These are phyloP conservation scores for Plecturocebus donacophilus DNA, from an alignment of 2,113 vertebrate species.

Conservation along the genomic window DNA sequence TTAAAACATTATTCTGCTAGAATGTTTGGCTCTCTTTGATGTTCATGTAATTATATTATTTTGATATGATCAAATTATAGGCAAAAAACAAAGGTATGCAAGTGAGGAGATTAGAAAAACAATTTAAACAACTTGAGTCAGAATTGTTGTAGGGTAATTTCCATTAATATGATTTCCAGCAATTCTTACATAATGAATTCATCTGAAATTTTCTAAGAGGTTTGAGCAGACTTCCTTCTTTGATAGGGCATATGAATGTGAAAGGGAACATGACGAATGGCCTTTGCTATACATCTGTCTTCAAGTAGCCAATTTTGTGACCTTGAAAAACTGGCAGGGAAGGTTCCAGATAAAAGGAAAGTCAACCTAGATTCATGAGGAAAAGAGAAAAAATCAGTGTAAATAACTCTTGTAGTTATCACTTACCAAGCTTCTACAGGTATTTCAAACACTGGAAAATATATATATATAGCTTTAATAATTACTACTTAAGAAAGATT, in stretches of 20 bases:
- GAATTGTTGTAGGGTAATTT: neutral
- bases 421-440: neutral
- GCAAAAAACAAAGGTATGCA: neutral
- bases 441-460: neutral
- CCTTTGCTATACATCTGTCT: neutral
- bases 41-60: neutral
- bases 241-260: neutral
- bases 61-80: neutral
- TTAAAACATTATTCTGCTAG: neutral
- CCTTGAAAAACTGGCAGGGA: neutral
- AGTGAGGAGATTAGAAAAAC: neutral
- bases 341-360: neutral
- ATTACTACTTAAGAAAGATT: neutral
- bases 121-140: neutral
- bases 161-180: neutral
- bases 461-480: neutral
- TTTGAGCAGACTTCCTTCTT: neutral
- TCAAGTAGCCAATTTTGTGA: neutral
- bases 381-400: neutral
- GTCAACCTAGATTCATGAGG: neutral
- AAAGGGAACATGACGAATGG: neutral
- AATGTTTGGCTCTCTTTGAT: neutral
- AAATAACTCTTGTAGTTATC: neutral
- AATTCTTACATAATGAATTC: neutral
- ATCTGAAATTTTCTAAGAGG: neutral